Base-by-base conservation (phyloP, 2,113 vertebrate genomes). In the Xiphophorus maculatus region DNA sequence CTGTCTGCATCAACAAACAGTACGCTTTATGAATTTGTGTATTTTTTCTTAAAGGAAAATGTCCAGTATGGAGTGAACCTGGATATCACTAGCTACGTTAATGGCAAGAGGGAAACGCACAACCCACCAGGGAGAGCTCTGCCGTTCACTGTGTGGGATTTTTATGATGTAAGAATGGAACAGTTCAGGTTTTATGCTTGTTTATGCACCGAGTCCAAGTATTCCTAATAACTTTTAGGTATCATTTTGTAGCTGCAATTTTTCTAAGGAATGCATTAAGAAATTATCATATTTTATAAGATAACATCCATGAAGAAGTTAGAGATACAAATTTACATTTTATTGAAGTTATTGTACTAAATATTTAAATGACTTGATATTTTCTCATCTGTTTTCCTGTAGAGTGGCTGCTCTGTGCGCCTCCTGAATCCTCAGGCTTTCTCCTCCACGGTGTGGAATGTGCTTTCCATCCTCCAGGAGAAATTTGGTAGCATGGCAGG, bases 401-500 rank as follows among this genome's bases (percentile, higher is more conserved):
- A 96, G 94, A 96, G 93, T 0, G 98, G 98, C 74, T 99, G 98
- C 84, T 99, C 98, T 1, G 79, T 98, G 73, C 94, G 98, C 76
- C 90, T 99, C 81, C 93, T 99, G 71, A 97, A 97, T 83, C 98
- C 98, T 3, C 98, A 99, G 92, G 91, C 95, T 3, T 99, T 98
- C 91, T 98, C 96, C 1, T 51, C 85, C 76, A 93, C 94, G 0
- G 92, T 99, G 81, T 99, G 98, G 98, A 95, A 95, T 5, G 92
- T 98, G 66, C 89, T 99, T 73, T 97, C 97, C 63, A 93, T 97
- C 86, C 95, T 99, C 22, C 98, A 99, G 88, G 98, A 99, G 89
- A 93, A 95, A 32, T 99, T 99, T 14, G 94, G 96, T 79, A 98
- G 96, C 90, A 99, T 99, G 98, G 96, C 90, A 0, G 98, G 98